Percentiles rank a stretch among this genome's conserved stretches.
phyloP scores from a whole-genome alignment of 53 echinoderm and acorn worm genomes.

The Glandiceps talaboti region DNA sequence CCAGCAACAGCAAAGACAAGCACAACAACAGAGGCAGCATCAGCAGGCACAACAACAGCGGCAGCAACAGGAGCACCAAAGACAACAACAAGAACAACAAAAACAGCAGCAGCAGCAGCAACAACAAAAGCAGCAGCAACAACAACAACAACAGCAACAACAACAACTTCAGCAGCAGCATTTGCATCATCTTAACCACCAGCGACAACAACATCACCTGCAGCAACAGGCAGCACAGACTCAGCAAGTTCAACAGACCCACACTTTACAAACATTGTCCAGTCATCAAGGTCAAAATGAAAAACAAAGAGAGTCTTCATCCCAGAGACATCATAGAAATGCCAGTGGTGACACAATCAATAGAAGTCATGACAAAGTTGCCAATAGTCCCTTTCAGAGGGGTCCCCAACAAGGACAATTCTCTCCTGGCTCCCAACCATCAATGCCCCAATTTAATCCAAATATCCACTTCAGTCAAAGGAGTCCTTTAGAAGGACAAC shows the following conservation, averaged over 20 bases:
- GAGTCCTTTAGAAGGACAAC: neutral
- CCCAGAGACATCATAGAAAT: neutral
- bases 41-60: constrained; percentile 5
- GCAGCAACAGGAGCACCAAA: neutral
- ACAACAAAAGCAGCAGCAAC: neutral
- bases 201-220: neutral
- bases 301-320: neutral
- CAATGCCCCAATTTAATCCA: neutral
- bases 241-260: constrained; percentile 17
- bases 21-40: no score
- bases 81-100: neutral
- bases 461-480: neutral
- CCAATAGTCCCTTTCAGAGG: constrained; percentile 34
- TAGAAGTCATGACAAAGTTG: neutral
- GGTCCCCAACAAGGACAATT: constrained; percentile 63
- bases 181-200: neutral
- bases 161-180: constrained; percentile 11
- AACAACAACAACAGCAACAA: constrained; percentile 27
- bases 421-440: constrained; percentile 58
- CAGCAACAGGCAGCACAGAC: constrained; percentile 18
- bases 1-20: neutral
- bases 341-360: neutral
- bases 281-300: neutral
- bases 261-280: constrained; percentile 2
- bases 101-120: constrained; percentile 4